Conservation (phyloP, 2,888 invertebrate genomes). For the Barypeithes pellucidus region DNA sequence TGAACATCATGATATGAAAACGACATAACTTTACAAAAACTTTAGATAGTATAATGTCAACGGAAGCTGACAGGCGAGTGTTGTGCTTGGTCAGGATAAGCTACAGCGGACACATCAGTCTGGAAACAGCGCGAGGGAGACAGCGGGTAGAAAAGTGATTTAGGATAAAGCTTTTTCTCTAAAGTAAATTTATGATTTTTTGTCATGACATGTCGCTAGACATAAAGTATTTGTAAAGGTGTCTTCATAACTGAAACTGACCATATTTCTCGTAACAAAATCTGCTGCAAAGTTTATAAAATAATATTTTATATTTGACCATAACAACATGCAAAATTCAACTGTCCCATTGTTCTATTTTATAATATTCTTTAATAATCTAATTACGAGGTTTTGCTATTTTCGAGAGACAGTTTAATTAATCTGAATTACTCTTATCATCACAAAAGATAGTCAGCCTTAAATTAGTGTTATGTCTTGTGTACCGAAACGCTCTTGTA, state of each 20-base stretch:
- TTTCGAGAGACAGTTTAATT: not conserved
- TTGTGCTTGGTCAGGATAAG: slow-evolving; percentile 46
- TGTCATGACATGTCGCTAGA: not conserved
- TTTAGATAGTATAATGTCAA: slow-evolving; percentile 46
- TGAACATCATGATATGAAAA: slow-evolving; percentile 17
- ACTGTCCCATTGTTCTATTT: too few species aligned
- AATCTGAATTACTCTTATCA: slow-evolving; percentile 1
- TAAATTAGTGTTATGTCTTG: slow-evolving; percentile 19
- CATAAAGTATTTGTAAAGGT: not conserved
- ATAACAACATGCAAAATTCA: too few species aligned
- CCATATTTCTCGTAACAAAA: not conserved
- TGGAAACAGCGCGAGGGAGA: slow-evolving; percentile 30
- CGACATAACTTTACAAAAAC: slow-evolving; percentile 27
- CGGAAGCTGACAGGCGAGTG: slow-evolving; percentile 46
- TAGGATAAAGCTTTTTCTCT: slow-evolving; percentile 19
- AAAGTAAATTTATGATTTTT: slow-evolving; percentile 38
- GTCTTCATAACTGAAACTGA: not conserved
- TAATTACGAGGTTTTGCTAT: too few species aligned
- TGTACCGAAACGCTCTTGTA: slow-evolving; percentile 17
- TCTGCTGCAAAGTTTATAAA: too few species aligned
- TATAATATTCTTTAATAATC: too few species aligned
- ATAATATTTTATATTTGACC: too few species aligned
- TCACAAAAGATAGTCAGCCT: not conserved
- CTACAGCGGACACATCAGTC: slow-evolving; percentile 22
- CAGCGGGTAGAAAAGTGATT: slow-evolving; percentile 29